Evolutionary conservation across 2,888 invertebrate genomes (phyloP).

Genomic region (Bursaphelenchus okinawaensis): DNA sequence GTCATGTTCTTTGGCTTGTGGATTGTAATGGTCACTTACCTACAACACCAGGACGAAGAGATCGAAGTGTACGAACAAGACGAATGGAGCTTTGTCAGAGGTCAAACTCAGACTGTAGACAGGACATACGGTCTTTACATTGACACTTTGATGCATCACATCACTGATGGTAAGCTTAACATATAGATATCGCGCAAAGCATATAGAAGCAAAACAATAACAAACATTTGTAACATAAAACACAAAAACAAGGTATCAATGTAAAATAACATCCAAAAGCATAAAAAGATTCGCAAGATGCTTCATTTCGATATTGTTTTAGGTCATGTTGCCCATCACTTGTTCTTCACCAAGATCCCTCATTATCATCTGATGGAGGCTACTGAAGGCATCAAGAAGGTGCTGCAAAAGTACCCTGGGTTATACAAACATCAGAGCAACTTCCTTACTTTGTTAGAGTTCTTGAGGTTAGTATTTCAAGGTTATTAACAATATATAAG

Average conservation of each 20-base stretch:
- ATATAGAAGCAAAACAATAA: not conserved
- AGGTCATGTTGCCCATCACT: constrained; percentile 47
- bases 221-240: too few relatives aligned
- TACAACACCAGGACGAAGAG: constrained; percentile 33
- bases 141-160: constrained; percentile 36
- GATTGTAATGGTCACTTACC: constrained; percentile 37
- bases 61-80: constrained; percentile 37
- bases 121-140: constrained; percentile 36
- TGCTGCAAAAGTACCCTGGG: constrained; percentile 34
- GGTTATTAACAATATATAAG: too few relatives aligned
- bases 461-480: constrained; percentile 24
- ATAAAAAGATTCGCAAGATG: too few relatives aligned
- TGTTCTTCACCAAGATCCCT: constrained; percentile 50
- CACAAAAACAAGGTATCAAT: too few relatives aligned
- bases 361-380: constrained; percentile 48
- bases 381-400: constrained; percentile 37
- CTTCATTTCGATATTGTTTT: too few relatives aligned
- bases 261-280: too few relatives aligned
- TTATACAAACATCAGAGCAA: constrained; percentile 40
- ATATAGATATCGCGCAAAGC: too few relatives aligned
- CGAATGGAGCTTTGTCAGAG: constrained; percentile 32
- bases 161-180: constrained; percentile 34
- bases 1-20: constrained; percentile 32
- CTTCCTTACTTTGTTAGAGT: constrained; percentile 45
- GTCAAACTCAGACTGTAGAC: constrained; percentile 36